Evolutionary conservation across 1,140 invertebrate genomes (phyloP).

Genomic region (Nasonia vitripennis): DNA sequence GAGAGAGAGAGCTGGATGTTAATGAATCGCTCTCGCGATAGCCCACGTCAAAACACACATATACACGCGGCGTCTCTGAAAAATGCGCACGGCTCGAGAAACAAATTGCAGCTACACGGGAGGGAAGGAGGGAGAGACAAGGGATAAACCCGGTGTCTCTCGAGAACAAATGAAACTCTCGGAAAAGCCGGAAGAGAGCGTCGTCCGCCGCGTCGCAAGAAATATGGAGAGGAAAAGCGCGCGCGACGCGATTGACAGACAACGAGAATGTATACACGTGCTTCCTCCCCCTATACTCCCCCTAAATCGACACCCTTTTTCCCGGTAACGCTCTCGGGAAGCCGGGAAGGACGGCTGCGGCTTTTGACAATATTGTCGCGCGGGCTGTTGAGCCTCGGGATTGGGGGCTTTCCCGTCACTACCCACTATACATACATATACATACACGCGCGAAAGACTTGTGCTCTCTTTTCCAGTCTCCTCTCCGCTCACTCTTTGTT

Average conservation of each 20-base stretch:
- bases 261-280: too few relatives aligned
- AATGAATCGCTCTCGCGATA: too few relatives aligned
- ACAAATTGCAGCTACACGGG: not conserved
- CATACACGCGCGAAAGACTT: not conserved
- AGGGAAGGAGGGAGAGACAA: not conserved
- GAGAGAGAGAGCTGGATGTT: too few relatives aligned
- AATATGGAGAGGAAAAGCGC: not conserved
- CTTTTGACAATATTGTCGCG: constrained; percentile 28
- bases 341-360: not conserved
- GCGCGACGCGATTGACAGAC: not conserved
- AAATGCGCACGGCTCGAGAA: not conserved
- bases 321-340: not conserved
- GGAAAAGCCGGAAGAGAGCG: not conserved
- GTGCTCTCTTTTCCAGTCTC: not conserved
- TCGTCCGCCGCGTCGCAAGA: not conserved
- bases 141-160: not conserved
- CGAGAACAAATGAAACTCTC: not conserved
- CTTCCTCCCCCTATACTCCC: not conserved
- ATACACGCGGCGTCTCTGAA: too few relatives aligned
- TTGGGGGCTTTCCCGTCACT: not conserved
- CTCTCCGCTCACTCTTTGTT: not conserved
- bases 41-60: too few relatives aligned
- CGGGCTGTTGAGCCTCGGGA: constrained; percentile 13
- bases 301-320: constrained; percentile 27
- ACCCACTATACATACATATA: not conserved